A percentile compares a stretch with the other conserved stretches of the same genome.
phyloP scores from a whole-genome alignment of 1,140 invertebrate genomes.

The Zeugodacus cucurbitae region DNA sequence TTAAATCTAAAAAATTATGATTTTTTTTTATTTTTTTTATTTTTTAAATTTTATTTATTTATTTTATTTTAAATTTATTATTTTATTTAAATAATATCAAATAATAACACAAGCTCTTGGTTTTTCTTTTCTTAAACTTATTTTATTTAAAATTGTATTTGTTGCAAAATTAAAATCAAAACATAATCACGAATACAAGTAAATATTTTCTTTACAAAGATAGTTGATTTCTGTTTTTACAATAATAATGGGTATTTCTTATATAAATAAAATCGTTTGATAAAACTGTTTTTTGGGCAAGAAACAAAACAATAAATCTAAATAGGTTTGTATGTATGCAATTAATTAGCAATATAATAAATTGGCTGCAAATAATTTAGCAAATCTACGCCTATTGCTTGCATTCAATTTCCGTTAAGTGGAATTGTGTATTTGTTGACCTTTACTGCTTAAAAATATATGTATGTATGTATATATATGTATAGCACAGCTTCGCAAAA shows the following conservation, averaged over 20 bases:
- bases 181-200: background rate
- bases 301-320: slow-evolving; percentile 40
- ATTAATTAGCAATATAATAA: background rate
- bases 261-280: background rate
- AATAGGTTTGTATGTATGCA: background rate
- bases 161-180: background rate
- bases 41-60: too few species aligned
- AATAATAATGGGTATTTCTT: background rate
- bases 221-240: background rate
- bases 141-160: slow-evolving; percentile 29
- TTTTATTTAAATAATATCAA: background rate
- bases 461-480: background rate
- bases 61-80: too few species aligned
- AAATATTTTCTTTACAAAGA: background rate
- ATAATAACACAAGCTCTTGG: background rate
- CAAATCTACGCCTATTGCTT: too few species aligned
- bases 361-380: background rate
- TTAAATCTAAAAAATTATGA: too few species aligned
- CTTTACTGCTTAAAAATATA: background rate
- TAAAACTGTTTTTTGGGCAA: background rate
- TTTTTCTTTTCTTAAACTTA: background rate
- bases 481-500: slow-evolving; percentile 21
- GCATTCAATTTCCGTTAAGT: background rate
- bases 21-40: too few species aligned
- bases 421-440: background rate